A percentile compares a stretch with the other conserved stretches of the same genome.
phyloP scores from a whole-genome alignment of 2,797 vertebrate genomes.

The Arnoldichthys spilopterus region DNA sequence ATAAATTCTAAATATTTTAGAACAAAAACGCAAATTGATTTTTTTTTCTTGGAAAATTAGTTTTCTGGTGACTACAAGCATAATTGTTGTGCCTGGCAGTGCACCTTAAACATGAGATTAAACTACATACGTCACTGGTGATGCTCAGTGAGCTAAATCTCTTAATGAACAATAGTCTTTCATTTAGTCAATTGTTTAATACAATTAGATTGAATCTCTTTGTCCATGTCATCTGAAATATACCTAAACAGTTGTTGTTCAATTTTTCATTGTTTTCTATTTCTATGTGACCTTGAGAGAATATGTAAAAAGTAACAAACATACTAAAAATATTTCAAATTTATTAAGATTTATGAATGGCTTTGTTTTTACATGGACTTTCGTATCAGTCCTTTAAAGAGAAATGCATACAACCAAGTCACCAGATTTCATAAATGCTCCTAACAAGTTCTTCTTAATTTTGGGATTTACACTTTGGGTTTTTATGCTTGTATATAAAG shows the following conservation, averaged over 20 bases:
- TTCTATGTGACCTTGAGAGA: too few species aligned
- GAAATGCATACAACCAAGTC: too few species aligned
- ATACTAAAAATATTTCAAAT: too few species aligned
- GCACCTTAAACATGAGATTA: constrained; percentile 15
- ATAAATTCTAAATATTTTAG: background rate
- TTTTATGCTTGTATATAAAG: too few species aligned
- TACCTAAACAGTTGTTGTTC: background rate
- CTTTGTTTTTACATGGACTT: too few species aligned
- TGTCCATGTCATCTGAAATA: background rate
- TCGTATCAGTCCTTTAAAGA: too few species aligned
- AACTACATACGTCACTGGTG: constrained; percentile 1
- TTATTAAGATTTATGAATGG: too few species aligned
- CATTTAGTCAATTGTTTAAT: background rate
- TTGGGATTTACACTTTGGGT: too few species aligned
- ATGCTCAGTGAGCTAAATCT: background rate
- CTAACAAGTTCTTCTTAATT: too few species aligned
- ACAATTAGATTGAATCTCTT: background rate
- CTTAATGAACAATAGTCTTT: background rate
- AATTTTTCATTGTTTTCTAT: background rate
- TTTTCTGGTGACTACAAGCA: background rate
- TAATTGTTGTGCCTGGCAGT: background rate
- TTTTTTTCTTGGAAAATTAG: background rate
- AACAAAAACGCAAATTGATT: background rate
- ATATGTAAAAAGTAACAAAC: too few species aligned
- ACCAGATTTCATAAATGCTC: too few species aligned